Conservation (phyloP, 92 coral and sea anemone species). For the Bergia puertoricense region DNA sequence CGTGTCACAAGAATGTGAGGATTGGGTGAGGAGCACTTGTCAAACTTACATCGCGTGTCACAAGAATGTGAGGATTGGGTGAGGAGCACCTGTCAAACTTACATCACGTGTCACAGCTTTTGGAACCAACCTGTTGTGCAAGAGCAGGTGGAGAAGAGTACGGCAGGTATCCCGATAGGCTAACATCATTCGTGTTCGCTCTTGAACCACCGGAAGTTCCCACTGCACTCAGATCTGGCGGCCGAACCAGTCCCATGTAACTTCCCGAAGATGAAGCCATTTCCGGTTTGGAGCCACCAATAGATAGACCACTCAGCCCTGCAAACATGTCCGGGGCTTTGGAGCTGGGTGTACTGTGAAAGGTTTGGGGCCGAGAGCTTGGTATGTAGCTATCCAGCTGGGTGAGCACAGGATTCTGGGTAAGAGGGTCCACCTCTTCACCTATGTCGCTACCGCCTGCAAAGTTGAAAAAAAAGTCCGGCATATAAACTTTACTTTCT, state of each 20-base stretch:
- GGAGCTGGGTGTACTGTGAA: slow-evolving; percentile 38
- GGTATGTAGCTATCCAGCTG: slow-evolving; percentile 26
- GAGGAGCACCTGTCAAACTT: background rate
- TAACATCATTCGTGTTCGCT: slow-evolving; percentile 17
- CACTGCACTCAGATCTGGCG: slow-evolving; percentile 29
- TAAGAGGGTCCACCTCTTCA: slow-evolving; percentile 6
- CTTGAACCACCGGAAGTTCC: slow-evolving; percentile 22
- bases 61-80: background rate
- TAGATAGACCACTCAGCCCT: slow-evolving; percentile 9
- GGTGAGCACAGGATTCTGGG: slow-evolving; percentile 28
- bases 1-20: background rate
- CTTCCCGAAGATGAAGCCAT: slow-evolving; percentile 8
- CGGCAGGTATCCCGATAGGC: slow-evolving; percentile 22
- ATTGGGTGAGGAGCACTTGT: background rate
- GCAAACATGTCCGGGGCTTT: slow-evolving; percentile 38
- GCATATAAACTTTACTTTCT: background rate
- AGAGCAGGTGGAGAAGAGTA: background rate
- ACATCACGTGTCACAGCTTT: background rate
- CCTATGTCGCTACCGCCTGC: slow-evolving; percentile 25
- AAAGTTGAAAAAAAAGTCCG: background rate
- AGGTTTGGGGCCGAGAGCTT: slow-evolving; percentile 42
- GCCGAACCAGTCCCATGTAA: slow-evolving; percentile 18
- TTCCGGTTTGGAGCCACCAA: slow-evolving; percentile 31
- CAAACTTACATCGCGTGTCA: background rate
- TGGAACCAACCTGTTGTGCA: slow-evolving; percentile 23